Base-by-base conservation (phyloP, 1,140 invertebrate genomes). In the Philopotamus ludificatus region DNA sequence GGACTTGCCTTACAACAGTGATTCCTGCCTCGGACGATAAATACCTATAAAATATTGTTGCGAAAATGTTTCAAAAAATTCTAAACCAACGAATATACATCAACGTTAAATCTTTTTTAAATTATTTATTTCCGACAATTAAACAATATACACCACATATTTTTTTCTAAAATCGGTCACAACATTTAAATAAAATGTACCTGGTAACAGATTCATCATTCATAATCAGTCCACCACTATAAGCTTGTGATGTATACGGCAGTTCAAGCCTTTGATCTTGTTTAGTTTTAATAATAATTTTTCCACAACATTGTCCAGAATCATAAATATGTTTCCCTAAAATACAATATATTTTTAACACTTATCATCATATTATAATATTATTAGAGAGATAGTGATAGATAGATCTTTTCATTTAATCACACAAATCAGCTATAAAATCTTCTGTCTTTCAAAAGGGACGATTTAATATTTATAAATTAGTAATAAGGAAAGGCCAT, bases 231-330 rank as follows among this genome's bases (percentile, higher is more conserved):
- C 69, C 69, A 12, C 69, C 69, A 23, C 57, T 60, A 7, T 68
- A 47, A n/a, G 63, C 57, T 20, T 63, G 66, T 15, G 66, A 70
- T 12, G 42, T 58, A 41, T 59, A 70, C 12, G 69, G 63, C 44
- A 70, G 22, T 10, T 65, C 63, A 28, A 70, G 67, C 28, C 63
- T 70, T 28, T 68, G 59, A 42, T 68, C 62, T 7, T 57, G 55
- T 34, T 68, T 70, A 4, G 69, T 70, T 44, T 54, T 44, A 16
- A 70, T 66, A 15, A 70, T 54, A n/a, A 70, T 60, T 64, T 65
- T 67, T 39, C 69, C 69, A 23, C 69, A 67, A 23, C 65, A 70
- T 23, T 65, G 62, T 18, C 66, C 69, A 10, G 69, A 65, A 34
- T 70, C 63, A 44, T 62, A 65, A 2, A 49, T 58, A 34, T 67